Base-by-base conservation (phyloP, 1,140 invertebrate species). In the Apolygus lucorum region DNA sequence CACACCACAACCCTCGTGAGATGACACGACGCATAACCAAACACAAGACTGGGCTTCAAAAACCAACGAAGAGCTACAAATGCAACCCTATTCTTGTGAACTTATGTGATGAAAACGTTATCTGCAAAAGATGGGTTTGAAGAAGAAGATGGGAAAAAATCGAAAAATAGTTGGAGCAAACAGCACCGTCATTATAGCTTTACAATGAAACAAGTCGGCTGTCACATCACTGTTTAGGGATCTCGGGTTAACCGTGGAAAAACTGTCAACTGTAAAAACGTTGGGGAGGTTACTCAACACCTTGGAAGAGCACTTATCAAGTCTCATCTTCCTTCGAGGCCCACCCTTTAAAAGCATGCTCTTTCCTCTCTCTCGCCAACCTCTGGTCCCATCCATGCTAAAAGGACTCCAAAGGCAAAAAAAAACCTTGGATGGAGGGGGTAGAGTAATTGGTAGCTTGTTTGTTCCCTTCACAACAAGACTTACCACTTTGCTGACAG, bases 181-280 rank as follows among this genome's bases (percentile, higher is more conserved):
- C n/a, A n/a, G n/a, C n/a, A n/a, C n/a, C n/a, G n/a, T n/a, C n/a
- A n/a, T n/a, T n/a, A n/a, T n/a, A n/a, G n/a, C n/a, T n/a, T n/a
- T n/a, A n/a, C n/a, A n/a, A n/a, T n/a, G n/a, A n/a, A n/a, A n/a
- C n/a, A n/a, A n/a, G 54, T 59, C 22, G 54, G 54, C 11, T 59
- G 54, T 59, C 54, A 14, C 54, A 59, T 59, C 54, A 59, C 4
- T 59, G 54, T 59, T 59, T 59, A 21, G 54, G 22, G 54, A 59
- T 59, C 54, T 59, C 54, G 54, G 54, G 54, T 59, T 59, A 11
- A 22, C 54, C 54, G 54, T 59, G 54, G 54, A 59, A 59, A 59
- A 59, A 59, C 54, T 59, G 54, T 59, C 54, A 59, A 59, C 54
- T 59, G 54, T 59, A 59, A 59, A 59, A 59, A 59, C 54, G 11